These are phyloP conservation scores for Drosophila picticornis DNA, from an alignment of 2,888 invertebrate genomes.

Conservation along the genomic window DNA sequence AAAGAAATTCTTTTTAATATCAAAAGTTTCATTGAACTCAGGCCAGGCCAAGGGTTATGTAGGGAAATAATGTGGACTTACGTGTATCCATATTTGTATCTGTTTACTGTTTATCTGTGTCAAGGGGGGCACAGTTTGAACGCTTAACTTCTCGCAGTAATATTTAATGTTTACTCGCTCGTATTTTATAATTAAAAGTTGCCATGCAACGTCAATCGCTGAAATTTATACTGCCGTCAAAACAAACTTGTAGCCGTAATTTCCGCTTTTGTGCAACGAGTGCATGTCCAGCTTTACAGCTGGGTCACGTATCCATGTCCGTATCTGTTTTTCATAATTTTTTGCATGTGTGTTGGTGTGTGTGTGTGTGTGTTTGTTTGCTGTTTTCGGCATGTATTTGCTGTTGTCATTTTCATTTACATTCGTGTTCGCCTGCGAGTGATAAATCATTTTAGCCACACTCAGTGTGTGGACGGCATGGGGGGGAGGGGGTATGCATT, in stretches of 20 bases:
- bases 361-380: slow-evolving; percentile 5
- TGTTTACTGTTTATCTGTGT: slow-evolving; percentile 1
- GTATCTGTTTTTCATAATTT: slow-evolving; percentile 33
- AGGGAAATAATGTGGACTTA: background rate
- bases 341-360: slow-evolving; percentile 16
- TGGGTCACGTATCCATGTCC: slow-evolving; percentile 14
- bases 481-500: slow-evolving; percentile 37
- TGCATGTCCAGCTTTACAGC: slow-evolving; percentile 31
- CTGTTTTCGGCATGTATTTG: slow-evolving; percentile 27
- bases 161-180: slow-evolving; percentile 40
- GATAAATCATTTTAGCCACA: slow-evolving; percentile 69
- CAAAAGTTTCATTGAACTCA: background rate
- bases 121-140: background rate
- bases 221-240: slow-evolving; percentile 57
- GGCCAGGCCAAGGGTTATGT: background rate
- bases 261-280: slow-evolving; percentile 61
- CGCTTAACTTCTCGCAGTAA: slow-evolving; percentile 12
- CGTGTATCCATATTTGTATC: background rate
- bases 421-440: slow-evolving; percentile 44
- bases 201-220: slow-evolving; percentile 71
- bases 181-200: slow-evolving; percentile 32
- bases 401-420: slow-evolving; percentile 47
- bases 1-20: background rate
- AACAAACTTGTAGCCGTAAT: slow-evolving; percentile 66
- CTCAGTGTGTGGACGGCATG: background rate